These are phyloP conservation scores for Propsilocerus akamusi DNA, from an alignment of 1,140 invertebrate species.

Conservation along the genomic window DNA sequence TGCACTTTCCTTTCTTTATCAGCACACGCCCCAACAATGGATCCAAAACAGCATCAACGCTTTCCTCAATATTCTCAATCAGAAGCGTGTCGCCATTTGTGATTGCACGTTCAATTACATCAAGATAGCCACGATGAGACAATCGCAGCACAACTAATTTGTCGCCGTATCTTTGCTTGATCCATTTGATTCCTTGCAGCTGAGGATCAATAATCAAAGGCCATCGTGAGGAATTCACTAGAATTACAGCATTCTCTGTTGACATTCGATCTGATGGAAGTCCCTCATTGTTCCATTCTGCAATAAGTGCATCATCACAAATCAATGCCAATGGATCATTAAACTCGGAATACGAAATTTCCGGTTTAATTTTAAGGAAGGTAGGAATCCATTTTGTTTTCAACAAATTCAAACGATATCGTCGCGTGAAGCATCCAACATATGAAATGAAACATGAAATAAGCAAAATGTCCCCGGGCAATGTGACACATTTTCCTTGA, in stretches of 20 bases:
- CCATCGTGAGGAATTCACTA: slow-evolving; percentile 78
- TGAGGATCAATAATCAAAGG: slow-evolving; percentile 91
- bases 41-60: slow-evolving; percentile 76
- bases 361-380: slow-evolving; percentile 30
- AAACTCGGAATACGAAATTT: slow-evolving; percentile 59
- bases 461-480: slow-evolving; percentile 78
- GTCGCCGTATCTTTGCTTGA: slow-evolving; percentile 63
- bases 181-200: slow-evolving; percentile 89
- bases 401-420: slow-evolving; percentile 63
- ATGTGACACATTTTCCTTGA: slow-evolving; percentile 41
- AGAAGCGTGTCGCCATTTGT: slow-evolving; percentile 52
- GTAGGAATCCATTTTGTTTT: slow-evolving; percentile 49
- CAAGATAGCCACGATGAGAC: slow-evolving; percentile 66
- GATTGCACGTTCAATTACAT: slow-evolving; percentile 64
- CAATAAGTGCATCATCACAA: slow-evolving; percentile 80
- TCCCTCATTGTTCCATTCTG: slow-evolving; percentile 87
- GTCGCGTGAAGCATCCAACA: slow-evolving; percentile 79
- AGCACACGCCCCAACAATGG: slow-evolving; percentile 73
- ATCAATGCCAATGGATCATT: slow-evolving; percentile 66
- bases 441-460: slow-evolving; percentile 92
- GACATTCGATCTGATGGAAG: slow-evolving; percentile 85
- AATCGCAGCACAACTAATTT: slow-evolving; percentile 54
- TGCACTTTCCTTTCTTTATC: slow-evolving; percentile 61
- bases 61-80: slow-evolving; percentile 81
- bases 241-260: slow-evolving; percentile 83